Percentiles rank a stretch among this genome's conserved stretches.
Evolutionary conservation across 2,888 invertebrate species (phyloP).

Genomic region (Sinopyrophorus schimmeli): DNA sequence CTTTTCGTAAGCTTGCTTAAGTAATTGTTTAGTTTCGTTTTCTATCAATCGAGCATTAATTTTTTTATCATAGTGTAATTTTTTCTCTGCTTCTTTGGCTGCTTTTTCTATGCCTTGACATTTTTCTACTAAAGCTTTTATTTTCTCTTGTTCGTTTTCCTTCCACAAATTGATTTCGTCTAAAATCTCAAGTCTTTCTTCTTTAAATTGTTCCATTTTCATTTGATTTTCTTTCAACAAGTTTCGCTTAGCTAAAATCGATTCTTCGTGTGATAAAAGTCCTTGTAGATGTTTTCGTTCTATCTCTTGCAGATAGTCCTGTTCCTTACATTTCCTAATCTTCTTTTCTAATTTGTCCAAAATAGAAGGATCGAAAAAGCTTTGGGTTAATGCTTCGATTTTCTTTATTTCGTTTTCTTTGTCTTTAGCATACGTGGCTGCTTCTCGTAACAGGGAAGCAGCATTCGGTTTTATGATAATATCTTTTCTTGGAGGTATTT

Average conservation of each 20-base stretch:
- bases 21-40: slow-evolving; percentile 56
- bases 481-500: slow-evolving; percentile 32
- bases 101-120: slow-evolving; percentile 55
- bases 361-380: slow-evolving; percentile 55
- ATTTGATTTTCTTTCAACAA: slow-evolving; percentile 57
- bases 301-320: slow-evolving; percentile 58
- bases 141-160: slow-evolving; percentile 56
- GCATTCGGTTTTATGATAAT: slow-evolving; percentile 56
- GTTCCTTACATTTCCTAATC: slow-evolving; percentile 56
- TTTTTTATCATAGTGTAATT: slow-evolving; percentile 60
- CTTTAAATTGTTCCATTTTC: slow-evolving; percentile 58
- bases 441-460: slow-evolving; percentile 59
- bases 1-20: slow-evolving; percentile 44
- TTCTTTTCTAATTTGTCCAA: slow-evolving; percentile 56
- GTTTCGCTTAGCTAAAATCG: slow-evolving; percentile 61
- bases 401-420: slow-evolving; percentile 59
- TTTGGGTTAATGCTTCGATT: slow-evolving; percentile 57
- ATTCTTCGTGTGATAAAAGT: slow-evolving; percentile 63
- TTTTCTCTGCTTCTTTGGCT: slow-evolving; percentile 59
- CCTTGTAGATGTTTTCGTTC: slow-evolving; percentile 64
- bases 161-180: slow-evolving; percentile 60
- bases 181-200: slow-evolving; percentile 58
- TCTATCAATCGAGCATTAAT: slow-evolving; percentile 56
- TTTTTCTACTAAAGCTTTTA: slow-evolving; percentile 57
- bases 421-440: slow-evolving; percentile 56